Conservation (phyloP, 2,797 vertebrate species). For the Champsocephalus esox region DNA sequence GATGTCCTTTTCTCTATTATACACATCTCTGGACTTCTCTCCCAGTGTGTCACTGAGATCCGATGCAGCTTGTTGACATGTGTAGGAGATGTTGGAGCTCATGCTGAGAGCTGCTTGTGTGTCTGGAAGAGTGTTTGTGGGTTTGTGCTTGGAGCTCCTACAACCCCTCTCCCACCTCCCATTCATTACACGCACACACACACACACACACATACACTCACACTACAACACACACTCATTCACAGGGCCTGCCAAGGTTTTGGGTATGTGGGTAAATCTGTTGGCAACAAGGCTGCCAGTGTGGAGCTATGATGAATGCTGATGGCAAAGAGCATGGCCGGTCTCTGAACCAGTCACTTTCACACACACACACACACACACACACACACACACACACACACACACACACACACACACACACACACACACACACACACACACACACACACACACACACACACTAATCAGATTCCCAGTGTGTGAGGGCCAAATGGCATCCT, state of each 20-base stretch:
- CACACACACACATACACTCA: background rate
- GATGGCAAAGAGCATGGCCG: constrained; percentile 79
- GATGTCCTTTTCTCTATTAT: constrained; percentile 19
- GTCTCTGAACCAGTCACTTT: constrained; percentile 71
- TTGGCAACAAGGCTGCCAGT: constrained; percentile 74
- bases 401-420: too few species aligned
- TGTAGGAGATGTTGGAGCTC: constrained; percentile 72
- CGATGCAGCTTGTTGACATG: constrained; percentile 79
- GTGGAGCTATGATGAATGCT: constrained; percentile 82
- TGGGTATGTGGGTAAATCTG: constrained; percentile 80
- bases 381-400: constrained; percentile 37
- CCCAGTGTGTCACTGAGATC: constrained; percentile 70
- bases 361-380: constrained; percentile 35
- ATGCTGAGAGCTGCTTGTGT: constrained; percentile 76
- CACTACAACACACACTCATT: constrained; percentile 26
- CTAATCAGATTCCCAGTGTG: constrained; percentile 78
- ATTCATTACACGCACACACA: constrained; percentile 25
- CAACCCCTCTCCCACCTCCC: constrained; percentile 44
- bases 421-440: background rate
- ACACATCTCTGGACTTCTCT: constrained; percentile 45
- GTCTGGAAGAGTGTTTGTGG: constrained; percentile 63
- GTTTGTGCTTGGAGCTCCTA: constrained; percentile 66
- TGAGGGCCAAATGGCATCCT: constrained; percentile 79
- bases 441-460: constrained; percentile 46
- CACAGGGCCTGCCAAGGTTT: constrained; percentile 69